A percentile compares a stretch with the other conserved stretches of the same genome.
phyloP scores from a whole-genome alignment of 2,888 invertebrate species.

The Mesoligia furuncula region DNA sequence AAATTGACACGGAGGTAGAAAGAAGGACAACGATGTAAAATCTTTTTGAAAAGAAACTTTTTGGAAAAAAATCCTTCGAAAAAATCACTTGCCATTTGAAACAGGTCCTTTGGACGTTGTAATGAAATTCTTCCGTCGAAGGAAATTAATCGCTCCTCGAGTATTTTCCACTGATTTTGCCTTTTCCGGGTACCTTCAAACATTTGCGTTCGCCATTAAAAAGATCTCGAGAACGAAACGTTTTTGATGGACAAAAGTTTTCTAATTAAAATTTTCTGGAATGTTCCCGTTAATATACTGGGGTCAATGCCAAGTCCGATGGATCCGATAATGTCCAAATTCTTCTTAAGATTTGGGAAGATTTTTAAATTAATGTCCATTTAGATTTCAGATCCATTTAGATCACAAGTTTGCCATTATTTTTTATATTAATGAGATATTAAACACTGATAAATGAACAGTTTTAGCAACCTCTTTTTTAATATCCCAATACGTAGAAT shows the following conservation, averaged over 20 bases:
- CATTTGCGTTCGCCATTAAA: slow-evolving; percentile 47
- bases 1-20: slow-evolving; percentile 22
- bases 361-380: neutral
- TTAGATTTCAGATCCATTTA: neutral
- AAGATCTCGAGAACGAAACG: slow-evolving; percentile 34
- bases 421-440: neutral
- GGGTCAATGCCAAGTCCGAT: neutral
- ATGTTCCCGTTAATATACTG: slow-evolving; percentile 14
- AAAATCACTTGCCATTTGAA: slow-evolving; percentile 57
- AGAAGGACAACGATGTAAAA: slow-evolving; percentile 34
- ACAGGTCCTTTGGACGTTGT: slow-evolving; percentile 58
- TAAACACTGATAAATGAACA: neutral
- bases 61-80: slow-evolving; percentile 34
- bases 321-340: slow-evolving; percentile 1
- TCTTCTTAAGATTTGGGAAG: neutral
- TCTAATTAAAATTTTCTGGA: slow-evolving; percentile 35
- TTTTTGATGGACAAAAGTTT: slow-evolving; percentile 48
- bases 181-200: slow-evolving; percentile 38
- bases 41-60: slow-evolving; percentile 18
- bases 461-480: neutral
- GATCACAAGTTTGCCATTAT: neutral
- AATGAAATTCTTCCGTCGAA: slow-evolving; percentile 71
- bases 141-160: slow-evolving; percentile 67
- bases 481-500: neutral
- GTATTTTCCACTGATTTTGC: slow-evolving; percentile 52